Conservation (phyloP, 2,888 invertebrate genomes). For the Eurytoma californica region DNA sequence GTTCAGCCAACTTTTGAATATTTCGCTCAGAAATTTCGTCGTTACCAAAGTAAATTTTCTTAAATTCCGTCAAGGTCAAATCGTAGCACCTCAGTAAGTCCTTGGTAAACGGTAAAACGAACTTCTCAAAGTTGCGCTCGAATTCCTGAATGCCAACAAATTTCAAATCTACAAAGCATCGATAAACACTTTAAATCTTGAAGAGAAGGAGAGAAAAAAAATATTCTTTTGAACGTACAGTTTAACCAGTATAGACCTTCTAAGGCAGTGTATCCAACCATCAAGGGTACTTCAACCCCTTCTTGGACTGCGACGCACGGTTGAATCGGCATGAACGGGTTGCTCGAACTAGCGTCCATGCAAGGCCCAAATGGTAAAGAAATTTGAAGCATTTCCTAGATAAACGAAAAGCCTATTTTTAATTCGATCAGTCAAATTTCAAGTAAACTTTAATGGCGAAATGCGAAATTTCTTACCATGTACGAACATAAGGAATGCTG, state of each 20-base stretch:
- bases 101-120: conserved; percentile 37
- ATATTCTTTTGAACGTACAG: conserved; percentile 30
- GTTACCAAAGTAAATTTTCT: conserved; percentile 62
- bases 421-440: no score
- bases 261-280: conserved; percentile 62
- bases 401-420: neutral
- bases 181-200: neutral
- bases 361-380: conserved; percentile 59
- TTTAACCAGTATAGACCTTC: conserved; percentile 59
- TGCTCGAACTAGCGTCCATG: conserved; percentile 60
- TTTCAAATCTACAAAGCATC: neutral
- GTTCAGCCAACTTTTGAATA: conserved; percentile 54
- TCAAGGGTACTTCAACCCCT: conserved; percentile 63
- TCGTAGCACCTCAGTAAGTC: conserved; percentile 51
- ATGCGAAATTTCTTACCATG: conserved; percentile 16
- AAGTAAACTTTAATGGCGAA: no score
- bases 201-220: neutral
- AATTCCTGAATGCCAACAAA: neutral
- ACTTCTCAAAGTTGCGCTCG: conserved; percentile 4
- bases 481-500: conserved; percentile 55
- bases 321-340: conserved; percentile 60
- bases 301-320: conserved; percentile 41
- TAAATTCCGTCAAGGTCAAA: conserved; percentile 59
- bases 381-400: conserved; percentile 55
- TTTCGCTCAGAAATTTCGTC: conserved; percentile 53